phyloP scores from a whole-genome alignment of 2,888 invertebrate genomes.

The Euplagia quadripunctaria region DNA sequence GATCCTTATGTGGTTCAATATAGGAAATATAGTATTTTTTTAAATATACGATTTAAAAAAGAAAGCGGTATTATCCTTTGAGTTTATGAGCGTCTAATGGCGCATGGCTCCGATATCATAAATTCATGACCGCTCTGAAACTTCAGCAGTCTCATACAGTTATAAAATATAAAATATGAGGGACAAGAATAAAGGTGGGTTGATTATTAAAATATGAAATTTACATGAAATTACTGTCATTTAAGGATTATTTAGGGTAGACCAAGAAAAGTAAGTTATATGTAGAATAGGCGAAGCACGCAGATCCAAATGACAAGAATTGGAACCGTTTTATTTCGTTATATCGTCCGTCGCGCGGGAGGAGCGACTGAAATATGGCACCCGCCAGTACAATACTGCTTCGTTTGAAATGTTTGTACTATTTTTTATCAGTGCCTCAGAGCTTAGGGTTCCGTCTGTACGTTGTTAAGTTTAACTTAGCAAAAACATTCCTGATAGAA shows the following conservation, averaged over 20 bases:
- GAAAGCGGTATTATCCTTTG: constrained; percentile 8
- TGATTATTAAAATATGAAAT: constrained; percentile 10
- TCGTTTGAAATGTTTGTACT: neutral
- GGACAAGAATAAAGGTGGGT: constrained; percentile 7
- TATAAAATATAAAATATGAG: too few species aligned
- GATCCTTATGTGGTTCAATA: too few species aligned
- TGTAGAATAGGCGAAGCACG: neutral
- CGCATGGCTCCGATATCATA: constrained; percentile 29
- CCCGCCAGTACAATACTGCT: neutral
- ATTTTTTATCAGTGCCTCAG: neutral
- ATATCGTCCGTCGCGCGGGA: neutral
- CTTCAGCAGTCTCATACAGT: constrained; percentile 22
- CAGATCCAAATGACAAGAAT: neutral
- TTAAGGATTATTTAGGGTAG: neutral
- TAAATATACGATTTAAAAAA: constrained; percentile 5
- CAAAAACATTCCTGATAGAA: neutral
- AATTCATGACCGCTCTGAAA: constrained; percentile 33
- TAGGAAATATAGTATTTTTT: too few species aligned
- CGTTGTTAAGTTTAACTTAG: neutral
- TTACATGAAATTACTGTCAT: neutral
- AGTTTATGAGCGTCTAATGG: constrained; percentile 33
- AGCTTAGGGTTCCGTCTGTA: too few species aligned
- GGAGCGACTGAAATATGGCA: neutral
- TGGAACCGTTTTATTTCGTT: neutral
- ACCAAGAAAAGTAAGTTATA: neutral